Evolutionary conservation across 2,113 vertebrate species (phyloP), one percentile per base, ranked within the genome.

Genomic region (Apteryx owenii): DNA sequence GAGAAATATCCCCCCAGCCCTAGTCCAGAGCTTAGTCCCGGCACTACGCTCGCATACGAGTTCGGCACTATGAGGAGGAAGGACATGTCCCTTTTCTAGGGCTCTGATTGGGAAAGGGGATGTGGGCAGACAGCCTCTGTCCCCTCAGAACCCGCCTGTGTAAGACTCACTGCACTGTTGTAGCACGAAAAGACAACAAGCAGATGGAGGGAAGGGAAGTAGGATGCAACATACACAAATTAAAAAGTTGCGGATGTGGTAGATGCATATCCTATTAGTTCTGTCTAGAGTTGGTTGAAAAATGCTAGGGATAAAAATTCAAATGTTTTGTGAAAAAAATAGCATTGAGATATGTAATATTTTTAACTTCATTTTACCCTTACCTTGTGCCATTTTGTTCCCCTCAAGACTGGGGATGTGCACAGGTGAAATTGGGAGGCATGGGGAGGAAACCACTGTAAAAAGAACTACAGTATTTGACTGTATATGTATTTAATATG

Each of bases 201-300:
- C 88, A 96, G 95, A 94, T 94, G 95, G 96, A 97, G 71, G 83
- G 29, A 75, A 88, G 86, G 69, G 81, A 95, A 93, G 94, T 75
- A 93, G 89, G 89, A 94, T 95, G 94, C 58, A 93, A 90, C 90
- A 90, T 36, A 94, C 66, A 93, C 89, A 96, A 96, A 95, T 95
- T 94, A 96, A 95, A 89, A 77, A 95, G 85, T 83, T 50, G 3
- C 87, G 88, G 96, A 95, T 96, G 91, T 95, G 95, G 93, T 77
- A 96, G 95, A 88, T 22, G 5, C 71, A 69, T 96, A 94, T 95
- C 88, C 93, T 96, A 96, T 96, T 96, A 95, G 93, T 93, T 96
- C 86, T 95, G 95, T 91, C 93, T 93, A 36, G 75, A 88, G 85
- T 6, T 73, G 40, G 28, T 77, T 91, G 81, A 77, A 88, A 93